Percentiles rank a stretch among this genome's conserved stretches.
Evolutionary conservation across 2,113 vertebrate genomes (phyloP).

Genomic region (Onychorhynchus coronatus): DNA sequence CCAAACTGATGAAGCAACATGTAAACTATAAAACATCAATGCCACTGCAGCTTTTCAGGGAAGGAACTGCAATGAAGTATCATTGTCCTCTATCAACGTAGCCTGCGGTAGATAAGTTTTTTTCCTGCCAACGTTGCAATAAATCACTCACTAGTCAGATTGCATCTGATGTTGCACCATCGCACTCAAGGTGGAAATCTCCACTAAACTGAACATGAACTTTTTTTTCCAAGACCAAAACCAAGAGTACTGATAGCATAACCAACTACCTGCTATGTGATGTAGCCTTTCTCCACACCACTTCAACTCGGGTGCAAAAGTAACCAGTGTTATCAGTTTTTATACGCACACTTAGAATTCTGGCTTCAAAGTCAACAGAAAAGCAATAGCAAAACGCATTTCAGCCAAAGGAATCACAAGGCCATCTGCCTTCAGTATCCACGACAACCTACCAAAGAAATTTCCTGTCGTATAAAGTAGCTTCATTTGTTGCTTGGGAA

Average conservation of each 20-base stretch:
- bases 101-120: neutral
- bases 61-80: slow-evolving; percentile 15
- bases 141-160: slow-evolving; percentile 34
- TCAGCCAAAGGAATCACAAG: neutral
- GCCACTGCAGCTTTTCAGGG: neutral
- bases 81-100: neutral
- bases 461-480: neutral
- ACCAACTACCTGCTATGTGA: too few species aligned
- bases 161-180: neutral
- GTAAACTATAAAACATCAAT: neutral
- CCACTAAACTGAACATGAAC: neutral
- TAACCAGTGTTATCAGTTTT: neutral
- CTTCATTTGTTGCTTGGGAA: neutral
- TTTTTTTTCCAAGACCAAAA: neutral
- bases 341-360: neutral
- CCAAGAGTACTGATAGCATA: neutral
- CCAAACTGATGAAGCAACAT: slow-evolving; percentile 10
- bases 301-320: neutral
- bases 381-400: neutral
- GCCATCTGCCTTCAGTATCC: neutral
- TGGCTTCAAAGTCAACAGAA: neutral
- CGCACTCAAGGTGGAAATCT: neutral
- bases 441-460: neutral
- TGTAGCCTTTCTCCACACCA: neutral
- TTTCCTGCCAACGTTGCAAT: neutral